Evolutionary conservation across 2,888 invertebrate species (phyloP).

Genomic region (Euspilapteryx auroguttella): DNA sequence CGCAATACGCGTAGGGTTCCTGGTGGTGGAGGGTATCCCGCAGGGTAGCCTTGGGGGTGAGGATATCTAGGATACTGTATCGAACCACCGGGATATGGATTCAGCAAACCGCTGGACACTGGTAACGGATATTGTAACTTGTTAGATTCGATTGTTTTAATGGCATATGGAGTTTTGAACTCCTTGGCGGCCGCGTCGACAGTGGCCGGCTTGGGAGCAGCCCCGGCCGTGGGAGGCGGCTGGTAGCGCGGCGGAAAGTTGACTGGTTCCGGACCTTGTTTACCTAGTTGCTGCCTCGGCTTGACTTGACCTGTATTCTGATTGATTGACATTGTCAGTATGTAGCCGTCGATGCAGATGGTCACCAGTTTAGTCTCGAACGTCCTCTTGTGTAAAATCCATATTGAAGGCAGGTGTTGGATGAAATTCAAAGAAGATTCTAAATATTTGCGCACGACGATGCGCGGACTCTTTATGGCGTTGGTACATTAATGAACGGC

Average conservation of each 20-base stretch:
- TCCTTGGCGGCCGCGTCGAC: slow-evolving; percentile 52
- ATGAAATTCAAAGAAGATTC: slow-evolving; percentile 27
- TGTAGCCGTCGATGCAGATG: background rate
- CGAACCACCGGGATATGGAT: slow-evolving; percentile 31
- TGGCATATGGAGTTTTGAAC: slow-evolving; percentile 39
- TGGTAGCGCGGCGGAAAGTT: slow-evolving; percentile 77
- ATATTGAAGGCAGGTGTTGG: no score
- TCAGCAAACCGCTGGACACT: slow-evolving; percentile 20
- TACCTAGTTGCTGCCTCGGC: slow-evolving; percentile 55
- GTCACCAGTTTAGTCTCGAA: background rate
- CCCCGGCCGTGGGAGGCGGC: slow-evolving; percentile 71
- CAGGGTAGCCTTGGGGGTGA: slow-evolving; percentile 36
- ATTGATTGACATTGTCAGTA: slow-evolving; percentile 50
- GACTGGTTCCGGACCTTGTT: slow-evolving; percentile 56
- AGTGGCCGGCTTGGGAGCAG: slow-evolving; percentile 66
- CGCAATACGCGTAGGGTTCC: slow-evolving; percentile 33
- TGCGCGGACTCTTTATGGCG: slow-evolving; percentile 35
- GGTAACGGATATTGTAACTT: slow-evolving; percentile 36
- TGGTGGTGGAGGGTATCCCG: slow-evolving; percentile 38
- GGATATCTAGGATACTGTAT: slow-evolving; percentile 34
- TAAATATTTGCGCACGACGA: slow-evolving; percentile 15
- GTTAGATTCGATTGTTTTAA: slow-evolving; percentile 32
- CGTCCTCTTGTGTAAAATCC: no score
- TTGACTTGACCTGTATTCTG: slow-evolving; percentile 50
- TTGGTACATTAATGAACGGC: slow-evolving; percentile 53